phyloP scores from a whole-genome alignment of 2,888 invertebrate genomes.

The Masnerella sp. region DNA sequence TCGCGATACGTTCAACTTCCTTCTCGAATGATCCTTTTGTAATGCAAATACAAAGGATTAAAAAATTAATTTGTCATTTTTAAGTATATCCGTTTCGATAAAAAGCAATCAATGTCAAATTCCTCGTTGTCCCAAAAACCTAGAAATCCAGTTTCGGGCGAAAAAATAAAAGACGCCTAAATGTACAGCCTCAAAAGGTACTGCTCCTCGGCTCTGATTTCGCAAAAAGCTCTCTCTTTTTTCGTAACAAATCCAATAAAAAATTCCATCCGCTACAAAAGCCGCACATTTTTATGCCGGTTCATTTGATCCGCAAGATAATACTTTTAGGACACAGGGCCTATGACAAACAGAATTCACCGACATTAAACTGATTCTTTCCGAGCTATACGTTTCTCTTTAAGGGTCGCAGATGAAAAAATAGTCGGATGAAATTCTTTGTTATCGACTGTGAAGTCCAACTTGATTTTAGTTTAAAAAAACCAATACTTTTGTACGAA shows the following conservation, averaged over 20 bases:
- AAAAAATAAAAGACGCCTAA: slow-evolving; percentile 8
- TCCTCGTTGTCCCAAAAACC: slow-evolving; percentile 11
- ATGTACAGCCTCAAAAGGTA: slow-evolving; percentile 23
- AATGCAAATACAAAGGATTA: not conserved
- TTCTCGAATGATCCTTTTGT: no score
- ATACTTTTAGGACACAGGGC: slow-evolving; percentile 19
- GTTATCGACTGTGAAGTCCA: no score
- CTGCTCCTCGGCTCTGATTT: slow-evolving; percentile 10
- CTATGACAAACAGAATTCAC: slow-evolving; percentile 21
- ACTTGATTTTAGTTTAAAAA: no score
- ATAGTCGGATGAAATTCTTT: no score
- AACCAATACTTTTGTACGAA: no score
- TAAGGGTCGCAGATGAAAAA: not conserved
- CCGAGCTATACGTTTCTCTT: slow-evolving; percentile 1
- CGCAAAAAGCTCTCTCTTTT: slow-evolving; percentile 18
- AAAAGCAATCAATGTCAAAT: slow-evolving; percentile 2
- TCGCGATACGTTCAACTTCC: no score
- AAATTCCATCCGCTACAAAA: slow-evolving; percentile 26
- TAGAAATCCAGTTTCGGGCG: slow-evolving; percentile 13
- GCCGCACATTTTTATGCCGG: slow-evolving; percentile 20
- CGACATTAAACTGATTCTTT: slow-evolving; percentile 18
- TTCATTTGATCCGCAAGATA: slow-evolving; percentile 41
- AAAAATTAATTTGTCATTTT: not conserved
- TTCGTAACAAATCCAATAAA: slow-evolving; percentile 25
- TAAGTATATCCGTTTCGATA: no score